Evolutionary conservation across 2,888 invertebrate species (phyloP).

Genomic region (Mimas tiliae): DNA sequence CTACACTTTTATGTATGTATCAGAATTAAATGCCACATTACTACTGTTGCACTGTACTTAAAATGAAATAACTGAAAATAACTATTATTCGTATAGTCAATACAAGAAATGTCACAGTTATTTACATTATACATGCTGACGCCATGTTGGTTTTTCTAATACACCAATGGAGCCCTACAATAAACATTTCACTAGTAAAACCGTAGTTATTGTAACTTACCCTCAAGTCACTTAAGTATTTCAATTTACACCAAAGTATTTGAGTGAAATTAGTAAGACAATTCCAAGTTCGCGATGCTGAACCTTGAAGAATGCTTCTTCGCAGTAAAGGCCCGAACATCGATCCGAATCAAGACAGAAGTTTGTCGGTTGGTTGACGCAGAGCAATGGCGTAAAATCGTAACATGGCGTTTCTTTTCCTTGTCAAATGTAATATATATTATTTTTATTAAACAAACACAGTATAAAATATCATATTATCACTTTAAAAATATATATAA

Average conservation of each 20-base stretch:
- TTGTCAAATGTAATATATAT: conserved; percentile 4
- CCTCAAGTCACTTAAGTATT: conserved; percentile 80
- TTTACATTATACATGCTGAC: conserved; percentile 84
- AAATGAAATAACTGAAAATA: conserved; percentile 4
- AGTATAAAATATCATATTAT: neutral
- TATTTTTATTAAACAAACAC: neutral
- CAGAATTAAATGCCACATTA: neutral
- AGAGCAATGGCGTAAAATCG: conserved; percentile 58
- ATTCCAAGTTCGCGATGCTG: conserved; percentile 89
- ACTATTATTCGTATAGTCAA: conserved; percentile 14
- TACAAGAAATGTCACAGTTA: conserved; percentile 68
- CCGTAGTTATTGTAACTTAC: conserved; percentile 65
- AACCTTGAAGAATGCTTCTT: conserved; percentile 87
- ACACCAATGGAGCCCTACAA: conserved; percentile 71
- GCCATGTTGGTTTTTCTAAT: conserved; percentile 80
- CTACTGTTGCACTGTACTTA: conserved; percentile 5
- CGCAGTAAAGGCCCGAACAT: conserved; percentile 88
- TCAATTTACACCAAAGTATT: conserved; percentile 86
- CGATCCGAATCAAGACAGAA: conserved; percentile 85
- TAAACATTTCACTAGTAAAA: conserved; percentile 48
- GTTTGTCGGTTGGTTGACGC: conserved; percentile 65
- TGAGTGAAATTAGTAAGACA: conserved; percentile 86
- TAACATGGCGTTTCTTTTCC: conserved; percentile 47
- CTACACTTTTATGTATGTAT: neutral
- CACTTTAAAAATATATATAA: neutral